Evolutionary conservation across 2,888 invertebrate genomes (phyloP).

Genomic region (Melangyna quadrimaculata): DNA sequence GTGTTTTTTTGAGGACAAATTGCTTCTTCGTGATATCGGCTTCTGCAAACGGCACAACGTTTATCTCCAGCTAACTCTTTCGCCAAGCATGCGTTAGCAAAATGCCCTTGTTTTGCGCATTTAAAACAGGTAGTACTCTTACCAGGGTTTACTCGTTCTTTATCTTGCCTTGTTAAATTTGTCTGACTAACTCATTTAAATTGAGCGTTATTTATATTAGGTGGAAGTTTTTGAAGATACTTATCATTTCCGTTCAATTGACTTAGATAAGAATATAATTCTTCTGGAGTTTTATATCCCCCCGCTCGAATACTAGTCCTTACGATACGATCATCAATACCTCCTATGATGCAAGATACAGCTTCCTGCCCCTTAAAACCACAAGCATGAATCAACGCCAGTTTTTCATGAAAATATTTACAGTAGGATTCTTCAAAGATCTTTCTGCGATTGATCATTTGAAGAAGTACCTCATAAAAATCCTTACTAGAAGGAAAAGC

Average conservation of each 20-base stretch:
- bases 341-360: constrained; percentile 32
- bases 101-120: constrained; percentile 21
- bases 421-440: constrained; percentile 18
- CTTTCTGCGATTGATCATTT: constrained; percentile 32
- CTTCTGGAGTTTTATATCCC: constrained; percentile 32
- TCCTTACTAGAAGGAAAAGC: constrained; percentile 36
- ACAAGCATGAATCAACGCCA: constrained; percentile 28
- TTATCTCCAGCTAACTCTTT: not conserved
- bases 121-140: not conserved
- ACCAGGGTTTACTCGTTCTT: not conserved
- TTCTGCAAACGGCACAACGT: constrained; percentile 9
- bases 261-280: constrained; percentile 37
- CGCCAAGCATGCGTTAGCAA: not conserved
- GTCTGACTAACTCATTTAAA: not conserved
- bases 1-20: constrained; percentile 3
- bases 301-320: constrained; percentile 38
- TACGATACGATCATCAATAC: constrained; percentile 37
- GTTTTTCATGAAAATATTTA: constrained; percentile 43
- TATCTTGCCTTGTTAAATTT: not conserved
- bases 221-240: not conserved
- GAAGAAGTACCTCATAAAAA: constrained; percentile 17
- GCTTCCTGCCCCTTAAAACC: constrained; percentile 13
- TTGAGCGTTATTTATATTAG: not conserved
- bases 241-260: constrained; percentile 17
- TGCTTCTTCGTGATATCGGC: constrained; percentile 11